Base-by-base conservation (phyloP, 2,797 vertebrate species). In the Scomberomorus guttatus region DNA sequence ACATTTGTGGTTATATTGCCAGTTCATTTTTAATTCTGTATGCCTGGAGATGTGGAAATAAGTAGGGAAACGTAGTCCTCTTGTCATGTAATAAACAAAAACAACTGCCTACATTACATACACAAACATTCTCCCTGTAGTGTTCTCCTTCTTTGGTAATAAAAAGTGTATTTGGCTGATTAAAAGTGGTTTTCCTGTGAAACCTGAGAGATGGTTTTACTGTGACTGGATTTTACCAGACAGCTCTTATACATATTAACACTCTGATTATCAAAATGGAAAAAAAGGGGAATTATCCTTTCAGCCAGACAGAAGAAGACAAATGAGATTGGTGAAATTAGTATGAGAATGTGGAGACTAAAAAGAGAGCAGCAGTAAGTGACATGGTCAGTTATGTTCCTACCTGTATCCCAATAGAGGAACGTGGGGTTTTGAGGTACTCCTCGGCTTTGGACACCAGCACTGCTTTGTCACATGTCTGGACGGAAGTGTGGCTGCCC, bases 351-450 rank as follows among this genome's bases (percentile, higher is more conserved):
- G 56, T 14, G 29, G 6, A 59, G 29, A 74, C 20, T 50, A 12
- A 68, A 58, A 22, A 1, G 15, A 58, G 63, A 65, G 54, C 39
- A 32, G 37, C 13, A 20, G 34, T 27, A 7, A 59, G 4, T 0
- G 10, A 42, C 27, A 15, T 12, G 27, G 14, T 7, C 3, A n/a
- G 27, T 34, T n/a, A 1, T 69, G 24, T 32, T 25, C 46, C 82
- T 96, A 99, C 98, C 97, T 99, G 98, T 90, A 99, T 97, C 71
- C 98, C 98, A 63, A 99, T 97, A 78, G 98, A 99, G 70, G 98
- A 96, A 34, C 96, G 96, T 0, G 96, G 97, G 56, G 96, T 97
- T 93, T 97, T 97, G 48, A 98, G 96, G 83, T 98, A 97, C 87
- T 97, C 97, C 92, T 98, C 97, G 0, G 97, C 97, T 86, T 97